Evolutionary conservation across 2,888 invertebrate species (phyloP).

Genomic region (Melieria crassipennis): DNA sequence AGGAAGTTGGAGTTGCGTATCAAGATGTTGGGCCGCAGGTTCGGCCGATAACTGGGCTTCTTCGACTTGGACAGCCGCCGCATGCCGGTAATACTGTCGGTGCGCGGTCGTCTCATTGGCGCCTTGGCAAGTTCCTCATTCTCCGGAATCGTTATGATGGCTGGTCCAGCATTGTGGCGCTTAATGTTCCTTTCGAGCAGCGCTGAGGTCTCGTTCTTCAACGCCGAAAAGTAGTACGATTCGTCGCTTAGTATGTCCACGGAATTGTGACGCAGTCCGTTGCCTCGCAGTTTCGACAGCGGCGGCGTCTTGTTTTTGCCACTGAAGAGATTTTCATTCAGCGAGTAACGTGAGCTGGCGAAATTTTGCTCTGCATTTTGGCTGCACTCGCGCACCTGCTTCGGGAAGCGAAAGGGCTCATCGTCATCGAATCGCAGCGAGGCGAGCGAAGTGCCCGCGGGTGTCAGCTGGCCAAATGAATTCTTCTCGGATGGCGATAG

Average conservation of each 20-base stretch:
- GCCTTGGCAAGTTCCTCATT: conserved; percentile 45
- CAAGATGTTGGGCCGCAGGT: conserved; percentile 60
- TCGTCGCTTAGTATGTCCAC: conserved; percentile 60
- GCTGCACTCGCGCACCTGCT: conserved; percentile 28
- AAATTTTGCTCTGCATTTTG: conserved; percentile 47
- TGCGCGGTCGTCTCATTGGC: conserved; percentile 46
- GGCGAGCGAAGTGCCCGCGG: conserved; percentile 45
- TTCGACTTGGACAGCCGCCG: conserved; percentile 58
- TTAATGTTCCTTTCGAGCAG: conserved; percentile 53
- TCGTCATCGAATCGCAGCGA: conserved; percentile 53
- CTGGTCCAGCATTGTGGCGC: conserved; percentile 46
- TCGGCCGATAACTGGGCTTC: conserved; percentile 57
- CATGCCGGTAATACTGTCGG: conserved; percentile 56
- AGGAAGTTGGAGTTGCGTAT: conserved; percentile 72
- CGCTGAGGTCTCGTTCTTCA: conserved; percentile 53
- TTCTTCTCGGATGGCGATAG: conserved; percentile 63
- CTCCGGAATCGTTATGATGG: conserved; percentile 58
- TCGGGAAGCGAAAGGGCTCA: neutral
- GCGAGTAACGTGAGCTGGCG: conserved; percentile 60
- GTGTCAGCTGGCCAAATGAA: conserved; percentile 46
- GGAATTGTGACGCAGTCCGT: conserved; percentile 60
- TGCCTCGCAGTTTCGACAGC: conserved; percentile 50
- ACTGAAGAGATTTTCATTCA: conserved; percentile 62
- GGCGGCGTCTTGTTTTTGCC: conserved; percentile 50
- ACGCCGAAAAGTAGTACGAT: conserved; percentile 48